A percentile compares a stretch with the other conserved stretches of the same genome.
Conservation (phyloP, 92 coral and sea anemone genomes). For the Palythoa heliodiscus region DNA sequence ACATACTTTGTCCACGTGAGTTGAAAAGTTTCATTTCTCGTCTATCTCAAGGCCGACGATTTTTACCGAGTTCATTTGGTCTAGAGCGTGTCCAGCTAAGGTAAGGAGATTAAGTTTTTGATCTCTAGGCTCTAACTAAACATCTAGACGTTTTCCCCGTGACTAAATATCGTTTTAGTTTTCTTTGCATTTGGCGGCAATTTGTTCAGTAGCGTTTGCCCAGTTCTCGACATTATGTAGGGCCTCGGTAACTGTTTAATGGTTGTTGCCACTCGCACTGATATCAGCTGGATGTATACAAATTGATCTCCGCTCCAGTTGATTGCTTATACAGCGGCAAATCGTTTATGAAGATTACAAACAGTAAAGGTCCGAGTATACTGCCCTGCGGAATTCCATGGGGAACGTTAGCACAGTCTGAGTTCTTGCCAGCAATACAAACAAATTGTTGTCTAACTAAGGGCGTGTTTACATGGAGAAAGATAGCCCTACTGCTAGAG, state of each 20-base stretch:
- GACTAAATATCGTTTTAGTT: slow-evolving; percentile 43
- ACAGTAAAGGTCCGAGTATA: slow-evolving; percentile 45
- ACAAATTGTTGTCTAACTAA: slow-evolving; percentile 54
- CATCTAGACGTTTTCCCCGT: slow-evolving; percentile 49
- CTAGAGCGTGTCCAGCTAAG: slow-evolving; percentile 25
- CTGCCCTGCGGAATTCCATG: slow-evolving; percentile 51
- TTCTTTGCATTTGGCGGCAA: slow-evolving; percentile 44
- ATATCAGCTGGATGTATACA: slow-evolving; percentile 40
- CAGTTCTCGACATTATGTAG: slow-evolving; percentile 25
- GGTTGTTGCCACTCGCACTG: background rate
- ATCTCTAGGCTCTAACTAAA: slow-evolving; percentile 3
- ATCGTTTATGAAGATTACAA: slow-evolving; percentile 41
- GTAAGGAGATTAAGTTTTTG: slow-evolving; percentile 16
- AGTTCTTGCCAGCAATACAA: slow-evolving; percentile 36
- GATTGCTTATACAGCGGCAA: slow-evolving; percentile 31
- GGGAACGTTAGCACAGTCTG: slow-evolving; percentile 26
- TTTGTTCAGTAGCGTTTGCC: slow-evolving; percentile 49
- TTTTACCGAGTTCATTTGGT: slow-evolving; percentile 32
- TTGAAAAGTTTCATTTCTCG: slow-evolving; percentile 17
- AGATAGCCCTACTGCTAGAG: too few relatives aligned
- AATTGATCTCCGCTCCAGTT: slow-evolving; percentile 17
- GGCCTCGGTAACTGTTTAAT: background rate
- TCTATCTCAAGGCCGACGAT: slow-evolving; percentile 54
- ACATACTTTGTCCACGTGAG: slow-evolving; percentile 49
- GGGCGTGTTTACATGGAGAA: too few relatives aligned